phyloP scores from a whole-genome alignment of 2,888 invertebrate genomes.

The Lydus trimaculatus region DNA sequence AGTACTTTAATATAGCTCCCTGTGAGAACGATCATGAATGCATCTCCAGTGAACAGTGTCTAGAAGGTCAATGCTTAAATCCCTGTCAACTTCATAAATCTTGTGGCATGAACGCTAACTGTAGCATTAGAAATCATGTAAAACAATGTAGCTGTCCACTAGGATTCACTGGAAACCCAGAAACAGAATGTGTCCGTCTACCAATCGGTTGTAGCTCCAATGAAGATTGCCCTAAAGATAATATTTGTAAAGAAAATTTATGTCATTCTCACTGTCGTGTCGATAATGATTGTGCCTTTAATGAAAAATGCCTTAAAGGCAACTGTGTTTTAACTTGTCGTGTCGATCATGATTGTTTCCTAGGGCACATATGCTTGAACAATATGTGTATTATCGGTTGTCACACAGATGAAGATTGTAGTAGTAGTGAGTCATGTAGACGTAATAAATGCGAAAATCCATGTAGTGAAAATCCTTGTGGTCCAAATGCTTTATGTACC shows the following conservation, averaged over 20 bases:
- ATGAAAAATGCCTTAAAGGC: constrained; percentile 85
- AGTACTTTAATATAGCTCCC: constrained; percentile 64
- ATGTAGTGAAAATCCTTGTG: constrained; percentile 79
- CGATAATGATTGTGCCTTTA: constrained; percentile 86
- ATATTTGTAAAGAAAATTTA: constrained; percentile 81
- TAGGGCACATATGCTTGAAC: constrained; percentile 87
- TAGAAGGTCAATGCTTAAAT: constrained; percentile 81
- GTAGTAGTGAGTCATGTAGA: constrained; percentile 82
- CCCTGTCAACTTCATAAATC: constrained; percentile 78
- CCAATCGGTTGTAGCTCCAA: constrained; percentile 77
- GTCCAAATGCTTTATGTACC: constrained; percentile 83
- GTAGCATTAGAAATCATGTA: constrained; percentile 73
- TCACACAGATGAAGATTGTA: constrained; percentile 86
- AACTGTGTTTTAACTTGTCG: constrained; percentile 89
- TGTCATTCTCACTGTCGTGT: constrained; percentile 78
- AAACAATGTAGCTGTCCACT: constrained; percentile 84
- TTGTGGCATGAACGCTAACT: constrained; percentile 86
- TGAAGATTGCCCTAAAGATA: constrained; percentile 74
- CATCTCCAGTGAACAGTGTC: constrained; percentile 77
- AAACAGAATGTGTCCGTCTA: constrained; percentile 84
- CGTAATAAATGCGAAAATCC: constrained; percentile 83
- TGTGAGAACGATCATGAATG: constrained; percentile 85
- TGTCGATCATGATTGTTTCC: constrained; percentile 90
- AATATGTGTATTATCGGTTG: constrained; percentile 89
- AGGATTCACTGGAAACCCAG: constrained; percentile 85